Evolutionary conservation across 2,113 vertebrate genomes (phyloP), one percentile per base, ranked within the genome.

Genomic region (Spheniscus mendiculus): DNA sequence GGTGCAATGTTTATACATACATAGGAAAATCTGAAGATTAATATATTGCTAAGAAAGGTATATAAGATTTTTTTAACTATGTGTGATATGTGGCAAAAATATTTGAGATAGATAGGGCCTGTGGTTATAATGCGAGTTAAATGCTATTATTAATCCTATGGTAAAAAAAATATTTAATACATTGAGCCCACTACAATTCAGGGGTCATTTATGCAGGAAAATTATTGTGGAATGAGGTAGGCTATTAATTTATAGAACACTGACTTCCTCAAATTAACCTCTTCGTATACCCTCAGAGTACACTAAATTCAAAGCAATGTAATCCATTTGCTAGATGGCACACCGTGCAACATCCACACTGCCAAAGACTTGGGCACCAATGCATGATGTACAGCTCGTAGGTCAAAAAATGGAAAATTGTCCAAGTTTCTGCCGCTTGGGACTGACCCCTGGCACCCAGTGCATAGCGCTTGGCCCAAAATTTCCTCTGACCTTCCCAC

Each of bases 1-100:
- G 26, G 5, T 22, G 14, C 8, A 77, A 47, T 0, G 0, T n/a
- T 29, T 10, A 29, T 12, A 21, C 1, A 38, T 19, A 16, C 10
- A 23, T 0, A 50, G 17, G 19, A 87, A 55, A 80, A 55, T 25
- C 21, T 49, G 13, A 47, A 62, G 29, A 56, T 52, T 15, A 66
- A 23, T 34, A 8, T 20, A 50, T n/a, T 44, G 22, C 16, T 76
- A 69, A 76, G 56, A 67, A 72, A 55, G 5, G 21, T 14, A 8
- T 34, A 58, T 5, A 58, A 45, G 22, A 29, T 10, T 44, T 67
- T 79, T 88, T 25, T 32, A 65, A 79, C 30, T 45, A 3, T 20
- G 12, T n/a, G 16, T 22, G 40, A 18, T 11, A 59, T 2, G 10
- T 52, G 27, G 34, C 26, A 73, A 73, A 87, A 93, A 29, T 32